These are phyloP conservation scores for Penaeus vannamei DNA, from an alignment of 1,140 invertebrate genomes.

Conservation along the genomic window DNA sequence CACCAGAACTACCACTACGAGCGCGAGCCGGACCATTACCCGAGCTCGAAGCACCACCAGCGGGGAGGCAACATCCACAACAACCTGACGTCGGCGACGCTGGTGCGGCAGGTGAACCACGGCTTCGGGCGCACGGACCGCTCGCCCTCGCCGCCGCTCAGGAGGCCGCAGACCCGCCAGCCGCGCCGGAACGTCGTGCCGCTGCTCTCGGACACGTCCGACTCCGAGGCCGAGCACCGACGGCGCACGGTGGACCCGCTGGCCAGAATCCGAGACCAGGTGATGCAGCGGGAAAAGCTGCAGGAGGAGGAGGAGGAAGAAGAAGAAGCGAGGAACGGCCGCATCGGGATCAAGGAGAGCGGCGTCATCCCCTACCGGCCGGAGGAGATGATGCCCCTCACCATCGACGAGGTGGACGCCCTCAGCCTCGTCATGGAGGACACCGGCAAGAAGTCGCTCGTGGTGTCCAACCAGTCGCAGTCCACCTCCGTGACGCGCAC, in stretches of 20 bases:
- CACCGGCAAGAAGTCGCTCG: constrained; percentile 51
- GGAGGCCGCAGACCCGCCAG: constrained; percentile 9
- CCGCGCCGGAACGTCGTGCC: constrained; percentile 51
- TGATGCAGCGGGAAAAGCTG: constrained; percentile 60
- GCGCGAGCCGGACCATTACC: background rate
- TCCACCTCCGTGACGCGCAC: constrained; percentile 25
- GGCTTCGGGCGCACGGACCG: constrained; percentile 63
- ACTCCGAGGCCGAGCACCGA: constrained; percentile 61
- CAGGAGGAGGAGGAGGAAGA: constrained; percentile 65
- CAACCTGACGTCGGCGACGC: constrained; percentile 61
- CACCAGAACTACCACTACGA: background rate
- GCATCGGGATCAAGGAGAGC: background rate
- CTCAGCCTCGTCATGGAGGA: constrained; percentile 62
- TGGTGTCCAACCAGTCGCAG: constrained; percentile 56
- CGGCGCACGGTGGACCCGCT: constrained; percentile 54
- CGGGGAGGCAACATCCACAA: background rate
- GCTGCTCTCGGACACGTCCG: constrained; percentile 63
- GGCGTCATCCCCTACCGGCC: constrained; percentile 4
- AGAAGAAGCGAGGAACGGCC: constrained; percentile 30
- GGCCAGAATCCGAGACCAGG: constrained; percentile 63
- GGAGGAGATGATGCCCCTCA: constrained; percentile 65
- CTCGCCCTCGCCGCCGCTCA: constrained; percentile 62
- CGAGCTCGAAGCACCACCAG: background rate
- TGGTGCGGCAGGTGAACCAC: constrained; percentile 64
- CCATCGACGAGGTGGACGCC: constrained; percentile 68